A percentile compares a stretch with the other conserved stretches of the same genome.
Conservation (phyloP, 2,888 invertebrate species). For the Linyphia triangularis region DNA sequence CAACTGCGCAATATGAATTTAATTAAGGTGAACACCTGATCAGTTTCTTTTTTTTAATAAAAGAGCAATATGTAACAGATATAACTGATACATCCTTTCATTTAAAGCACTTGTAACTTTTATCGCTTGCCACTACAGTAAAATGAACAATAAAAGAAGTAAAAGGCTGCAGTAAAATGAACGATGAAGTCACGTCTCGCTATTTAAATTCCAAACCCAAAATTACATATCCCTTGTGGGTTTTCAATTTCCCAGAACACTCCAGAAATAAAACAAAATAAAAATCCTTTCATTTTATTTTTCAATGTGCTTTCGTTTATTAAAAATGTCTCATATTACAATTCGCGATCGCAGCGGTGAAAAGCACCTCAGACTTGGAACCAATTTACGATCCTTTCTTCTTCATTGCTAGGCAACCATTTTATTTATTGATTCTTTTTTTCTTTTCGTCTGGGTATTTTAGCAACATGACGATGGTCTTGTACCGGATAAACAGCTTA, state of each 20-base stretch:
- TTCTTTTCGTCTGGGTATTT: constrained; percentile 12
- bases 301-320: neutral
- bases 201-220: neutral
- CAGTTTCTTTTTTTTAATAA: no score
- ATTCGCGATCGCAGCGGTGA: neutral
- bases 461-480: constrained; percentile 31
- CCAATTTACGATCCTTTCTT: neutral
- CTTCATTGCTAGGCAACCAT: constrained; percentile 20
- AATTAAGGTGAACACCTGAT: no score
- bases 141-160: no score
- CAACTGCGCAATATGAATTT: no score
- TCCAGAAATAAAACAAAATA: neutral
- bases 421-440: constrained; percentile 11
- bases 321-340: neutral
- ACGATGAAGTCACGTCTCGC: neutral
- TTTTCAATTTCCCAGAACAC: neutral
- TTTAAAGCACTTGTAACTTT: no score
- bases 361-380: no score
- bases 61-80: no score
- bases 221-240: neutral
- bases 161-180: no score
- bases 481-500: constrained; percentile 55
- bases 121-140: no score
- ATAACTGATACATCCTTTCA: no score
- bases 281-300: no score